Conservation (phyloP, 1,140 invertebrate species). For the Lepidostoma basale region DNA sequence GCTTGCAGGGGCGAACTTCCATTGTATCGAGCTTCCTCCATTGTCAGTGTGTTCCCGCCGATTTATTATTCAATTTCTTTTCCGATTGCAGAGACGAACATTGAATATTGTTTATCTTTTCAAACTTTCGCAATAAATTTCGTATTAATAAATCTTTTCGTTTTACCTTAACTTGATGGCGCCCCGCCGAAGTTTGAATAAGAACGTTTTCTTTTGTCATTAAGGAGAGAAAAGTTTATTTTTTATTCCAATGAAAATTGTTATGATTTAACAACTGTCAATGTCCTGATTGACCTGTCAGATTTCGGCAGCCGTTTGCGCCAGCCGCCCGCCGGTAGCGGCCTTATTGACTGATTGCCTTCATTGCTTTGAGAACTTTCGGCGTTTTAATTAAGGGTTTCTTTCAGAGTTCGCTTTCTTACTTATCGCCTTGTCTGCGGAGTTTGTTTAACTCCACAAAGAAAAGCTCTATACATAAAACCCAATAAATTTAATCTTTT, state of each 20-base stretch:
- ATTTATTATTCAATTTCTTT: neutral
- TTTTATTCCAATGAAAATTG: neutral
- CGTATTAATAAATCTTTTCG: neutral
- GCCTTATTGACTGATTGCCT: constrained; percentile 8
- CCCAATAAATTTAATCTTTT: too few species aligned
- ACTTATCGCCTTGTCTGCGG: too few species aligned
- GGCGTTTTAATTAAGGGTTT: neutral
- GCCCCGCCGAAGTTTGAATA: neutral
- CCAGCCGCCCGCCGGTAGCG: neutral
- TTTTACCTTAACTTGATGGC: neutral
- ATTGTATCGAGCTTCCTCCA: neutral
- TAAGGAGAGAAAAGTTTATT: neutral
- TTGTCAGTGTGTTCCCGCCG: neutral
- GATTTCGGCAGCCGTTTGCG: neutral
- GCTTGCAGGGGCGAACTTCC: neutral
- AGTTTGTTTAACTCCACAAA: too few species aligned
- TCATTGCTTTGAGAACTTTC: neutral
- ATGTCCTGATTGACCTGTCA: neutral
- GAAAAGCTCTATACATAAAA: too few species aligned
- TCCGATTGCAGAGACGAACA: too few species aligned
- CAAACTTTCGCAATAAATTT: neutral
- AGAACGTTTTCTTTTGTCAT: neutral
- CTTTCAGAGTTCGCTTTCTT: constrained; percentile 2
- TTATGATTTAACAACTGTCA: neutral
- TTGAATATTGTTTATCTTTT: neutral